Percentiles rank a stretch among this genome's conserved stretches.
phyloP scores from a whole-genome alignment of 2,888 invertebrate genomes.

The Rugalucina vietnamica region DNA sequence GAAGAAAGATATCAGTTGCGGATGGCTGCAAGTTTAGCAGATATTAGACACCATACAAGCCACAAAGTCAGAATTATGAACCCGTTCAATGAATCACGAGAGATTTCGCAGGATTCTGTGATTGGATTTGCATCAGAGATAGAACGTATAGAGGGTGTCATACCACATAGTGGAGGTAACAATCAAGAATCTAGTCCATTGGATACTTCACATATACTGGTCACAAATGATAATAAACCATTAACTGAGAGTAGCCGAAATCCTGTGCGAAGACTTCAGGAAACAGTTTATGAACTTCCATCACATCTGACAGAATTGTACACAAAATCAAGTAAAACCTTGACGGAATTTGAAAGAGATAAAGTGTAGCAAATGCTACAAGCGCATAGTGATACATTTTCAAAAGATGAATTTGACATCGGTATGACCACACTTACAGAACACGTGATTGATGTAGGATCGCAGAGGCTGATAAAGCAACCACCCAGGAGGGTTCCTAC shows the following conservation, averaged over 20 bases:
- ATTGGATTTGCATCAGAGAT: constrained; percentile 32
- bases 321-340: too few species aligned
- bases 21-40: constrained; percentile 35
- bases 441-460: not conserved
- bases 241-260: too few species aligned
- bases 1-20: constrained; percentile 23
- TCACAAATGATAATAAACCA: too few species aligned
- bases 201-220: too few species aligned
- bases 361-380: too few species aligned
- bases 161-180: too few species aligned
- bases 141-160: not conserved
- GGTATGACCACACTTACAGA: not conserved
- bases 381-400: not conserved
- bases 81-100: constrained; percentile 12
- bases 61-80: constrained; percentile 42
- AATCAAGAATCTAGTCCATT: too few species aligned
- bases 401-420: not conserved
- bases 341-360: too few species aligned
- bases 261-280: too few species aligned
- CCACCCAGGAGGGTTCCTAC: not conserved
- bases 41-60: constrained; percentile 18
- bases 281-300: too few species aligned
- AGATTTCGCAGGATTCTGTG: constrained; percentile 20
- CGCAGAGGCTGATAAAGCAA: not conserved
- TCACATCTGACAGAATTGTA: too few species aligned